Conservation (phyloP, 2,888 invertebrate species). For the Coenonympha glycerion region DNA sequence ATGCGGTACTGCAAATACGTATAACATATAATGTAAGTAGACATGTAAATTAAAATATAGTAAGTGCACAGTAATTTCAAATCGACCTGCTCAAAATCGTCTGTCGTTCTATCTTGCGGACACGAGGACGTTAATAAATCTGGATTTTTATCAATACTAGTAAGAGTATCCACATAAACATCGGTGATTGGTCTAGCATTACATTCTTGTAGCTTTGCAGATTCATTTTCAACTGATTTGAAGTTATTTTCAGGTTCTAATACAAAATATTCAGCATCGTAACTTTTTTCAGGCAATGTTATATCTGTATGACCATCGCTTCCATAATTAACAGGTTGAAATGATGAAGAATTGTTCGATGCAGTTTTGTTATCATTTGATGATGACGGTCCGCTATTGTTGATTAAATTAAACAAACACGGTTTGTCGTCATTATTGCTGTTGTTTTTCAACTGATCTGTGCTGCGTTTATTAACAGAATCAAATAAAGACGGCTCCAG, state of each 20-base stretch:
- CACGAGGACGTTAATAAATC: slow-evolving; percentile 19
- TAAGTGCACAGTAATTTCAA: slow-evolving; percentile 64
- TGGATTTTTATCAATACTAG: slow-evolving; percentile 18
- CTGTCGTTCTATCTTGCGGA: slow-evolving; percentile 42
- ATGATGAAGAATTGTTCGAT: slow-evolving; percentile 31
- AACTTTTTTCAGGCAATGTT: slow-evolving; percentile 45
- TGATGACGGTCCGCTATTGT: slow-evolving; percentile 39
- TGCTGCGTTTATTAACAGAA: slow-evolving; percentile 15
- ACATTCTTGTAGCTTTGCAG: slow-evolving; percentile 3
- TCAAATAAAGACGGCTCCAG: slow-evolving; percentile 26
- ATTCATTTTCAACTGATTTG: slow-evolving; percentile 13
- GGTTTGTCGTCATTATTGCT: slow-evolving; percentile 34
- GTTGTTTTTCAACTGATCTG: slow-evolving; percentile 40
- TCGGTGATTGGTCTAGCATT: slow-evolving; percentile 6
- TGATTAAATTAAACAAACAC: slow-evolving; percentile 8
- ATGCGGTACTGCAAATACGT: slow-evolving; percentile 56
- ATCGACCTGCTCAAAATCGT: slow-evolving; percentile 60
- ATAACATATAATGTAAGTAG: slow-evolving; percentile 58
- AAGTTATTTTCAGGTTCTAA: slow-evolving; percentile 30
- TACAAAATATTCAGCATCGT: slow-evolving; percentile 49
- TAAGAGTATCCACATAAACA: slow-evolving; percentile 17
- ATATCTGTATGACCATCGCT: slow-evolving; percentile 36
- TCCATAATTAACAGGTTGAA: slow-evolving; percentile 39
- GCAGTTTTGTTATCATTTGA: slow-evolving; percentile 42
- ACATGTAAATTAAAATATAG: slow-evolving; percentile 60